Evolutionary conservation across 1,140 invertebrate species (phyloP).

Genomic region (Ceratitis capitata): DNA sequence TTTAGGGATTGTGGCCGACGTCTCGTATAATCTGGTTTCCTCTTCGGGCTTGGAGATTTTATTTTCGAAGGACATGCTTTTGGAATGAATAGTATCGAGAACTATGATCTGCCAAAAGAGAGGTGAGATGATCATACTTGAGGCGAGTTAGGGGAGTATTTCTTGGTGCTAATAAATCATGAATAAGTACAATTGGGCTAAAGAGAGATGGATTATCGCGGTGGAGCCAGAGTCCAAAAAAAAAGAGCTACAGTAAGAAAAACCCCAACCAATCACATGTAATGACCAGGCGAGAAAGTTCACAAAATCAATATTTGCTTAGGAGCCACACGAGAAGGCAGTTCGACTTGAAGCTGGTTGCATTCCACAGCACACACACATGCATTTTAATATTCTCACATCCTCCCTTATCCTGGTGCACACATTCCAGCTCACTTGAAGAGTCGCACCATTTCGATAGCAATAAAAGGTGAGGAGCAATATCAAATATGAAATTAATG

Average conservation of each 20-base stretch:
- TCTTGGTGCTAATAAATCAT: no score
- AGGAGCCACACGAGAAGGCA: not conserved
- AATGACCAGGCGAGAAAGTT: not conserved
- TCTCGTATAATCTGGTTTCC: not conserved
- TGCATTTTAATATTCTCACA: no score
- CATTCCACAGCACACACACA: not conserved
- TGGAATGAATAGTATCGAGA: no score
- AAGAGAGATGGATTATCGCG: no score
- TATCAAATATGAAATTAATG: conserved; percentile 23
- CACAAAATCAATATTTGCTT: not conserved
- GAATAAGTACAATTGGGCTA: no score
- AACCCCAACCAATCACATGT: not conserved
- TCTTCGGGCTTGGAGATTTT: conserved; percentile 6
- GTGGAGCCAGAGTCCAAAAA: no score
- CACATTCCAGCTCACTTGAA: not conserved
- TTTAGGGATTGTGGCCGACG: not conserved
- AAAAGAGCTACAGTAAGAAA: no score
- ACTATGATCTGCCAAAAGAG: no score
- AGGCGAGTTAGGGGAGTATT: no score
- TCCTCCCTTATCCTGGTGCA: no score
- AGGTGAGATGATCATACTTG: no score
- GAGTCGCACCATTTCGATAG: not conserved
- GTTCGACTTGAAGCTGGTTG: not conserved
- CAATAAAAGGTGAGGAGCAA: conserved; percentile 31
- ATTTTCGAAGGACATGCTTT: not conserved